Evolutionary conservation across 2,888 invertebrate species (phyloP).

Genomic region (Aphelenchoides bicaudatus): DNA sequence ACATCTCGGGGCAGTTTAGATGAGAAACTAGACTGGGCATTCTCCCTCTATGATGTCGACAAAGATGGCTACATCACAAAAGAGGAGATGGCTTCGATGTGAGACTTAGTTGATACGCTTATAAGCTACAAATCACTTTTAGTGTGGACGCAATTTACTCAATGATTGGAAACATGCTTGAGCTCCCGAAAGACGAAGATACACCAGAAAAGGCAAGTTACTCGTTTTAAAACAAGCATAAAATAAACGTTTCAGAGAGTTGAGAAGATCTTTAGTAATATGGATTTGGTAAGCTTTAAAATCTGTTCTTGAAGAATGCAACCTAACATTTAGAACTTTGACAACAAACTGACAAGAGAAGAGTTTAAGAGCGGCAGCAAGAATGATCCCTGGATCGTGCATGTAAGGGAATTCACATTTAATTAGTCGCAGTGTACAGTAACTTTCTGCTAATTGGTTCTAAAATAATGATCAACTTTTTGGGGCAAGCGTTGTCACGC

Average conservation of each 20-base stretch:
- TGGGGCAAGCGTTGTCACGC: too few relatives aligned
- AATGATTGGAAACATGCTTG: conserved; percentile 64
- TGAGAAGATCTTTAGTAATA: conserved; percentile 64
- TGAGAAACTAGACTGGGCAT: conserved; percentile 59
- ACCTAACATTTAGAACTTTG: conserved; percentile 62
- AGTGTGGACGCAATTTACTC: conserved; percentile 64
- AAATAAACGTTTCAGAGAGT: too few relatives aligned
- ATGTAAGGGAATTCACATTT: too few relatives aligned
- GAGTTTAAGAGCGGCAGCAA: conserved; percentile 65
- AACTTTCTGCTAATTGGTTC: too few relatives aligned
- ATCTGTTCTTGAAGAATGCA: neutral
- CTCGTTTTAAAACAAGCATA: too few relatives aligned
- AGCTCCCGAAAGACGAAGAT: conserved; percentile 64
- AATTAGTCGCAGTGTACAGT: too few relatives aligned
- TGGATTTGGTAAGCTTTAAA: conserved; percentile 62
- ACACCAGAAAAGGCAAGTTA: conserved; percentile 62
- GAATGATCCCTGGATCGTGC: conserved; percentile 65
- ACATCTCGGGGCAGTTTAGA: conserved; percentile 60
- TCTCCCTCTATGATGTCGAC: conserved; percentile 64
- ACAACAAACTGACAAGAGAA: conserved; percentile 63
- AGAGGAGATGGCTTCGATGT: conserved; percentile 61
- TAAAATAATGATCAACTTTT: too few relatives aligned
- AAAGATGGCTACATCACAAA: conserved; percentile 65
- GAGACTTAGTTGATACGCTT: conserved; percentile 39
- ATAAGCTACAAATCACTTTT: too few relatives aligned